These are phyloP conservation scores for Palaemon carinicauda DNA, from an alignment of 1,140 invertebrate genomes.

Conservation along the genomic window DNA sequence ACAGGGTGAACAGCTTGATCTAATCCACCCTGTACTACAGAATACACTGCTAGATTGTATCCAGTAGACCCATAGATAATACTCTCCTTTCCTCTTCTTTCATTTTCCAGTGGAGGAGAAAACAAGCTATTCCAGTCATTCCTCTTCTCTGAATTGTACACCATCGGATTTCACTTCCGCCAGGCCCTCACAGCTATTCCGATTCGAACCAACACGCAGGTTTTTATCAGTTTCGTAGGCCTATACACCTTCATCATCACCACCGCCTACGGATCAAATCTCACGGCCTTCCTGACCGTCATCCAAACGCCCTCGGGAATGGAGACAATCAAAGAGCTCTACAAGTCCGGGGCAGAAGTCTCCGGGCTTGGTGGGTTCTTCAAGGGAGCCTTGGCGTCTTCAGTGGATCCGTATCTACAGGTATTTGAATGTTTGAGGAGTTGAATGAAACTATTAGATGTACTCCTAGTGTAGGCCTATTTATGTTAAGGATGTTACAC, in stretches of 20 bases:
- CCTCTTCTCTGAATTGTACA: neutral
- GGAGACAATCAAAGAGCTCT: conserved; percentile 38
- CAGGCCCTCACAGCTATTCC: conserved; percentile 4
- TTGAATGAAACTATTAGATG: too few relatives aligned
- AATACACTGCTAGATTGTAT: too few relatives aligned
- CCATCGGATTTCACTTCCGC: conserved; percentile 34
- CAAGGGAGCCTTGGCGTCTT: conserved; percentile 47
- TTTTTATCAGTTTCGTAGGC: conserved; percentile 43
- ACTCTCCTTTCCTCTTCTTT: neutral
- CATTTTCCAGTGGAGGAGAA: conserved; percentile 19
- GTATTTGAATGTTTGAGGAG: neutral
- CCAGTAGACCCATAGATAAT: neutral
- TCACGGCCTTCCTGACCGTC: conserved; percentile 55
- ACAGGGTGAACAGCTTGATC: too few relatives aligned
- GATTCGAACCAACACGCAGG: neutral
- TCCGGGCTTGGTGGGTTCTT: conserved; percentile 49
- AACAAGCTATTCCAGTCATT: neutral
- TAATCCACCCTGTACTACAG: too few relatives aligned
- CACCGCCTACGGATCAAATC: conserved; percentile 47
- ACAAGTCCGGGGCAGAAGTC: conserved; percentile 8
- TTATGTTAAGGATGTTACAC: neutral
- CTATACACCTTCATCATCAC: conserved; percentile 53
- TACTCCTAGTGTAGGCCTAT: neutral
- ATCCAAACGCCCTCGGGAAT: conserved; percentile 17
- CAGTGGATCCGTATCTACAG: conserved; percentile 49